Evolutionary conservation across 2,797 vertebrate species (phyloP).

Genomic region (Limnodromus scolopaceus): DNA sequence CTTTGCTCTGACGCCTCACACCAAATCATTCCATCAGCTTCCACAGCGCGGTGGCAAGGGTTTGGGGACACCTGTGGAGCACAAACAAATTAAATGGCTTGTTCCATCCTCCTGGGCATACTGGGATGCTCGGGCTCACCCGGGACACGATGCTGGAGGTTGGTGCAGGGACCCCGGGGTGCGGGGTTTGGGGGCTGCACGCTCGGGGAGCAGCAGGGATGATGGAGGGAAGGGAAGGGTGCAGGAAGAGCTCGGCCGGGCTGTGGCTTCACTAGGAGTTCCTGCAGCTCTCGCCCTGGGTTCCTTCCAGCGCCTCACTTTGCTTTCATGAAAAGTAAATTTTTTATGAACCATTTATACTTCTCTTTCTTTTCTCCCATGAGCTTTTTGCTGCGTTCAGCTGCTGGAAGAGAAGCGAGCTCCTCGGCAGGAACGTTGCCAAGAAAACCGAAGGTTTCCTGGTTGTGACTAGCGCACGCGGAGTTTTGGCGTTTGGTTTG

Average conservation of each 20-base stretch:
- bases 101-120: accelerated
- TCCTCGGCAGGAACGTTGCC: background rate
- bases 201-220: background rate
- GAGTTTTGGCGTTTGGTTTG: background rate
- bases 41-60: accelerated
- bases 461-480: accelerated
- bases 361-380: background rate
- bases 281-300: accelerated
- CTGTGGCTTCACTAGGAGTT: accelerated
- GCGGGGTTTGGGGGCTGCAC: accelerated
- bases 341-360: slow-evolving; percentile 30
- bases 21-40: accelerated
- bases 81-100: accelerated
- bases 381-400: background rate
- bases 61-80: background rate
- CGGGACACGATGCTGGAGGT: accelerated
- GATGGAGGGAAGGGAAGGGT: accelerated
- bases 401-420: background rate
- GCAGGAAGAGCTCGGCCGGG: accelerated
- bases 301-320: background rate
- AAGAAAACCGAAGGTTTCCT: background rate
- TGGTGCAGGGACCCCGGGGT: background rate
- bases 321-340: background rate
- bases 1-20: accelerated
- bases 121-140: accelerated